phyloP scores from a whole-genome alignment of 2,797 vertebrate species.

The Notoglanidium macrostoma region DNA sequence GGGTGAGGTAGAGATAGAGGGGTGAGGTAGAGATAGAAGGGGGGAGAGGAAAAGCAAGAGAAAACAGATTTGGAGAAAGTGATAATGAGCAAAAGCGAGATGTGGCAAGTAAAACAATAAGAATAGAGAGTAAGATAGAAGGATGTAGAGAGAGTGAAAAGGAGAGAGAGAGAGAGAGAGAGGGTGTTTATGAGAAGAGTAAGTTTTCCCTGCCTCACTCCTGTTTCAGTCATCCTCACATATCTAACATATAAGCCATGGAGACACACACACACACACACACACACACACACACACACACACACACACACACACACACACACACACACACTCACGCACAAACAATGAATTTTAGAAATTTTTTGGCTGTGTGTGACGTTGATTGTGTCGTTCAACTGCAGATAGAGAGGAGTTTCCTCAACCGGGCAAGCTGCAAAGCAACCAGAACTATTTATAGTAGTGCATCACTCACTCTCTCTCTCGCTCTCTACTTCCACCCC shows the following conservation, averaged over 20 bases:
- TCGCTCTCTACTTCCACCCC: constrained; percentile 39
- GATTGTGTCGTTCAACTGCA: constrained; percentile 13
- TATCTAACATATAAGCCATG: background rate
- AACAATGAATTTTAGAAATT: background rate
- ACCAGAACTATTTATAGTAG: constrained; percentile 49
- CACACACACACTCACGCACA: background rate
- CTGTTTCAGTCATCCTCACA: constrained; percentile 6
- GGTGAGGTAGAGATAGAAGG: background rate
- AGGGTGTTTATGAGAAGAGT: background rate
- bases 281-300: constrained; percentile 5
- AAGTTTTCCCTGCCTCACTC: background rate
- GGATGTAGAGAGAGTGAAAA: background rate
- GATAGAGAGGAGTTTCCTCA: constrained; percentile 45
- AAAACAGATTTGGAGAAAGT: background rate
- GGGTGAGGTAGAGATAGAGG: no score
- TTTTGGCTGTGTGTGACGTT: constrained; percentile 3
- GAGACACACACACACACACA: background rate
- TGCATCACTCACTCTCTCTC: constrained; percentile 41
- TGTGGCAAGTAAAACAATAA: background rate
- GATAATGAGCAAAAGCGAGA: background rate
- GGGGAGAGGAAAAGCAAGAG: background rate
- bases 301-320: constrained; percentile 2
- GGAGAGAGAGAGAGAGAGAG: background rate
- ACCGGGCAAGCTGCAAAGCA: constrained; percentile 43
- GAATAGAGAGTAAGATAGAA: background rate